phyloP scores from a whole-genome alignment of 1,140 invertebrate genomes.

The Pseudomyrmex cubaensis region DNA sequence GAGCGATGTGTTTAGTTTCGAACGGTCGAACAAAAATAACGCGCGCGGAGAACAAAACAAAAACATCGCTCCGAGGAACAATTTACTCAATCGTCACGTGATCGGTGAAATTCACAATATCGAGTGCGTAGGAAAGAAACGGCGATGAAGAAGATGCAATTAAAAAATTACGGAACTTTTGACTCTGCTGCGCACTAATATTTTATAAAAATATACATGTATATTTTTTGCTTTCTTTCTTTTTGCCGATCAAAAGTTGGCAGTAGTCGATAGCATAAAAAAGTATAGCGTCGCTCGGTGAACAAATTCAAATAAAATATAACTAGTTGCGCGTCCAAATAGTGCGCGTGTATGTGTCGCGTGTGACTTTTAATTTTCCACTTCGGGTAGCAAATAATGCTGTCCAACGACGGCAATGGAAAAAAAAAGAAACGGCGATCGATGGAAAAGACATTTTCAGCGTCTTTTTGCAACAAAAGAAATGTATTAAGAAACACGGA shows the following conservation, averaged over 20 bases:
- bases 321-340: constrained; percentile 41
- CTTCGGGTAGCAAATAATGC: constrained; percentile 26
- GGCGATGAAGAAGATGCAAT: neutral
- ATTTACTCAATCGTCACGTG: constrained; percentile 22
- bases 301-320: constrained; percentile 51
- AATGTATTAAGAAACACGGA: constrained; percentile 3
- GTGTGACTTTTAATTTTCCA: constrained; percentile 59
- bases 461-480: neutral
- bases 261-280: neutral
- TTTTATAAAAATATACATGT: too few species aligned
- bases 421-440: constrained; percentile 1
- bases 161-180: too few species aligned
- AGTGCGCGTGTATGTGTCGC: constrained; percentile 2
- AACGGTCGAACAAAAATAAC: neutral
- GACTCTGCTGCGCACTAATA: too few species aligned
- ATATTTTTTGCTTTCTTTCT: too few species aligned
- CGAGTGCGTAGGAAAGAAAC: constrained; percentile 23
- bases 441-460: constrained; percentile 26
- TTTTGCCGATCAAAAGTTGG: too few species aligned
- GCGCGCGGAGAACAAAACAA: neutral
- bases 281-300: neutral
- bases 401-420: neutral
- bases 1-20: constrained; percentile 42
- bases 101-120: constrained; percentile 23
- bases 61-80: constrained; percentile 33